These are phyloP conservation scores for Crotophaga sulcirostris DNA, from an alignment of 2,113 vertebrate genomes.

Conservation along the genomic window DNA sequence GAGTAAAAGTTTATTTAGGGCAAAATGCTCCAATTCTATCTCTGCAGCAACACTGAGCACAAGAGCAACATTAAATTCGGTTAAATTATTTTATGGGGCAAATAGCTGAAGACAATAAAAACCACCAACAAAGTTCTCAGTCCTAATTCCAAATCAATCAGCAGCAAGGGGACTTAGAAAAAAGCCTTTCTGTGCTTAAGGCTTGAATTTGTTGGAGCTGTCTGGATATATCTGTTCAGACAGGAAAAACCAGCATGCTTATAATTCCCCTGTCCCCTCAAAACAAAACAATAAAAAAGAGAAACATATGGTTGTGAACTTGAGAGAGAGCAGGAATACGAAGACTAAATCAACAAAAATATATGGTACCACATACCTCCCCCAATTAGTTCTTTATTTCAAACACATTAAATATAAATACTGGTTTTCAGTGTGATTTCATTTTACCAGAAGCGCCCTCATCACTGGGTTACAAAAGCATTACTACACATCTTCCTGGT, in stretches of 20 bases:
- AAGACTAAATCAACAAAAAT: background rate
- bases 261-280: background rate
- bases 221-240: background rate
- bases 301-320: background rate
- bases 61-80: background rate
- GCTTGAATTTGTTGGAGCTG: background rate
- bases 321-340: background rate
- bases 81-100: background rate
- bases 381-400: background rate
- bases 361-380: background rate
- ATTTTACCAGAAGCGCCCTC: background rate
- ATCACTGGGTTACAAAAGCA: background rate
- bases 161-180: background rate
- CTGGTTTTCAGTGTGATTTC: background rate
- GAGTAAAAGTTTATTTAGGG: background rate
- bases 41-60: background rate
- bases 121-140: background rate
- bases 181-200: background rate
- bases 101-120: constrained; percentile 30
- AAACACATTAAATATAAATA: background rate
- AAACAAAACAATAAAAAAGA: background rate
- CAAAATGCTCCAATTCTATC: background rate
- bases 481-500: background rate
- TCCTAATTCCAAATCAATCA: background rate
- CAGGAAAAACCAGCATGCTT: background rate